phyloP scores from a whole-genome alignment of 2,113 vertebrate genomes.

The Rhinichthys klamathensis region DNA sequence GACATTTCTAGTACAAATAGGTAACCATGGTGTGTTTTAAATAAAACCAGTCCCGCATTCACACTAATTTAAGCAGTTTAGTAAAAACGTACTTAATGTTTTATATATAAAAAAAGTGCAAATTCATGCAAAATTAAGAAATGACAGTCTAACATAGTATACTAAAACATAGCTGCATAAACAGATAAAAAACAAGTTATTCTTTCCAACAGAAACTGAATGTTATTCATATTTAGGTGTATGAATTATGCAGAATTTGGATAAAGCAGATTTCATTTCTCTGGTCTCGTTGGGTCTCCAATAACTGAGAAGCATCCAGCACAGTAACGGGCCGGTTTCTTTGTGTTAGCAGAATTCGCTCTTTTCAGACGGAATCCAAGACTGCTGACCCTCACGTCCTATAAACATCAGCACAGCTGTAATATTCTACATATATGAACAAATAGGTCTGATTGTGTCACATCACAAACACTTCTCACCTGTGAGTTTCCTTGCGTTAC shows the following conservation, averaged over 20 bases:
- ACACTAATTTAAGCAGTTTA: background rate
- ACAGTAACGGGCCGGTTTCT: slow-evolving; percentile 51
- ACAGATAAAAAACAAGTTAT: background rate
- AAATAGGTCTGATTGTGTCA: background rate
- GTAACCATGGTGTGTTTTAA: background rate
- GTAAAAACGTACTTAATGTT: background rate
- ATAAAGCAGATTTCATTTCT: slow-evolving; percentile 22
- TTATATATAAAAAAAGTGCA: background rate
- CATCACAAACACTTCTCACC: slow-evolving; percentile 10
- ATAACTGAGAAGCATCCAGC: slow-evolving; percentile 64
- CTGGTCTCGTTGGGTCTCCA: slow-evolving; percentile 56
- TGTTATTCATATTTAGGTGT: background rate
- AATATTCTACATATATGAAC: background rate
- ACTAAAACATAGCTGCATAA: background rate
- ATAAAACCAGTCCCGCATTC: background rate
- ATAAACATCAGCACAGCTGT: background rate
- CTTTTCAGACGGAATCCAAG: slow-evolving; percentile 50
- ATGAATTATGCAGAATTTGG: background rate
- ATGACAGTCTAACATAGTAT: background rate
- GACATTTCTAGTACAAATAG: background rate
- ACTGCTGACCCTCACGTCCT: slow-evolving; percentile 35
- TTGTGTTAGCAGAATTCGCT: slow-evolving; percentile 39
- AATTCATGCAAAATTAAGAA: background rate
- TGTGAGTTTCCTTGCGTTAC: background rate
- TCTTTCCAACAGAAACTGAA: background rate